These are phyloP conservation scores for Nineta flava DNA, from an alignment of 2,888 invertebrate genomes.

Conservation along the genomic window DNA sequence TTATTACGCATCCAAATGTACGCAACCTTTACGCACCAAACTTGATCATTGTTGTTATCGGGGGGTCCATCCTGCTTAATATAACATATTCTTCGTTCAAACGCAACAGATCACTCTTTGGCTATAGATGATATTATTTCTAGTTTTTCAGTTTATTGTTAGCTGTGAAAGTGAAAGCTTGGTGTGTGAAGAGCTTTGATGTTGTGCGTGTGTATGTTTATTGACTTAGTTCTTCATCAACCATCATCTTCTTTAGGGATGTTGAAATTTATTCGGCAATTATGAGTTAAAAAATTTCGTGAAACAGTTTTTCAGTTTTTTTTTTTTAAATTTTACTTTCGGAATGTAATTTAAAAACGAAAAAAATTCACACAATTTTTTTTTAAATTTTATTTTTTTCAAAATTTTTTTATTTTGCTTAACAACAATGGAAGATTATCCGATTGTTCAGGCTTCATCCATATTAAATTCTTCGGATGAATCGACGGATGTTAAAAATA, in stretches of 20 bases:
- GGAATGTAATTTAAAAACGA: no score
- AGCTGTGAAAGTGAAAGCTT: constrained; percentile 2
- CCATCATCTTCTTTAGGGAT: neutral
- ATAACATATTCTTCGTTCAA: neutral
- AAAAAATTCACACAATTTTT: no score
- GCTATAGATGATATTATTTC: neutral
- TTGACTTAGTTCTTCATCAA: neutral
- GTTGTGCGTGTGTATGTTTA: neutral
- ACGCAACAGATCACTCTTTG: neutral
- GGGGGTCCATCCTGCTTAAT: neutral
- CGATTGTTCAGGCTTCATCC: neutral
- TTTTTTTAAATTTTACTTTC: no score
- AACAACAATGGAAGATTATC: neutral
- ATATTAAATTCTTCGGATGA: neutral
- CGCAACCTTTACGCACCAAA: constrained; percentile 6
- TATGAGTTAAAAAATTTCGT: no score
- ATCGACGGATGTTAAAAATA: constrained; percentile 3
- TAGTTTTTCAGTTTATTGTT: neutral
- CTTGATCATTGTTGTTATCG: constrained; percentile 3
- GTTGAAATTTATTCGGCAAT: no score
- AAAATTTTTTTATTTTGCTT: no score
- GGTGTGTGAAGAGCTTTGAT: constrained; percentile 2
- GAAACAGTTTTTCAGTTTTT: no score
- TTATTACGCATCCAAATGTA: neutral
- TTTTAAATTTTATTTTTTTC: no score